Percentiles rank a stretch among this genome's conserved stretches.
Evolutionary conservation across 2,113 vertebrate species (phyloP).

Genomic region (Mungos mungo): DNA sequence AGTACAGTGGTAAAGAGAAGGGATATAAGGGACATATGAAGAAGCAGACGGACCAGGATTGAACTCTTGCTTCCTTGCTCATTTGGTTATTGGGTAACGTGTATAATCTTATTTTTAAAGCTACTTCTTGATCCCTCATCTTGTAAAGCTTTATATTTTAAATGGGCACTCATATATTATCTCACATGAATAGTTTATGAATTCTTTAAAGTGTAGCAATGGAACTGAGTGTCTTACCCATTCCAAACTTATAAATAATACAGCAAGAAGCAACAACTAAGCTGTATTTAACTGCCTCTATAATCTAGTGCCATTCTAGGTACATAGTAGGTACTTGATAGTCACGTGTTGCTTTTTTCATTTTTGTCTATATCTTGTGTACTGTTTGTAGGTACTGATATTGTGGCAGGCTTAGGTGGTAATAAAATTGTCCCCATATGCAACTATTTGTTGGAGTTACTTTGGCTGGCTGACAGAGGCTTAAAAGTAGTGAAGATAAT

Average conservation of each 20-base stretch:
- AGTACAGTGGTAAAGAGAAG: background rate
- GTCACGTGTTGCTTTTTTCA: background rate
- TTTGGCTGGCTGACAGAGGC: background rate
- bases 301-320: background rate
- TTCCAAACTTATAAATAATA: background rate
- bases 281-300: background rate
- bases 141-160: background rate
- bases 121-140: background rate
- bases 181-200: background rate
- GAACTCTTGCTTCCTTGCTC: background rate
- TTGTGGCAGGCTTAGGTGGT: background rate
- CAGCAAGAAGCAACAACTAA: background rate
- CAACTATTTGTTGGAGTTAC: background rate
- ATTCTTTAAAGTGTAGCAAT: background rate
- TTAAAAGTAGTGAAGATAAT: background rate
- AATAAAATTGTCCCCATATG: too few species aligned
- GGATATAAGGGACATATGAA: rapidly evolving
- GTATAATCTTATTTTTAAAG: background rate
- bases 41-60: rapidly evolving
- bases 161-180: background rate
- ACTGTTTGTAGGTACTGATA: background rate
- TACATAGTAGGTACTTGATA: background rate
- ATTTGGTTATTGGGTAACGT: background rate
- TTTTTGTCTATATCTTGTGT: background rate
- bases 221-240: background rate